These are phyloP conservation scores for Intellagama lesueurii DNA, from an alignment of 2,797 vertebrate species.

Conservation along the genomic window DNA sequence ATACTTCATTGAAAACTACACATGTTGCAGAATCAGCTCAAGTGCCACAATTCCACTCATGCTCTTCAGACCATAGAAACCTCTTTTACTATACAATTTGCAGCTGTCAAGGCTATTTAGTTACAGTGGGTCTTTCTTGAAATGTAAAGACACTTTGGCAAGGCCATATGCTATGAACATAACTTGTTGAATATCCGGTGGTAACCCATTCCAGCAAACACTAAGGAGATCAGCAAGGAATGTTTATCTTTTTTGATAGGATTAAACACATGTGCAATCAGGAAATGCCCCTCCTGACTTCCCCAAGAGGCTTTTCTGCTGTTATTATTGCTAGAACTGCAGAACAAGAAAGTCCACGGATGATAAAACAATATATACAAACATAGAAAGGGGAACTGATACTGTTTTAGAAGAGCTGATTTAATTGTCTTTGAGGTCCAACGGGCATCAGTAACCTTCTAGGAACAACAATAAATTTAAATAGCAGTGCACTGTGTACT, in stretches of 20 bases:
- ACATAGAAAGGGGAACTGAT: too few species aligned
- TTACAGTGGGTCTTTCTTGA: not conserved
- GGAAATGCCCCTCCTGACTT: slow-evolving; percentile 39
- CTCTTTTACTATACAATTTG: not conserved
- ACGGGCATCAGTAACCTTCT: not conserved
- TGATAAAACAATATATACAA: not conserved
- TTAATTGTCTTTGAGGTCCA: slow-evolving; percentile 5
- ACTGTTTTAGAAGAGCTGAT: not conserved
- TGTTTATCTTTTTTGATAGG: slow-evolving; percentile 46
- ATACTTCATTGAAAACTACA: not conserved
- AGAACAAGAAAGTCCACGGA: not conserved
- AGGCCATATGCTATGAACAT: slow-evolving; percentile 35
- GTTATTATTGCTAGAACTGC: not conserved
- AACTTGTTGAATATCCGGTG: slow-evolving; percentile 48
- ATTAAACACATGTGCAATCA: slow-evolving; percentile 56
- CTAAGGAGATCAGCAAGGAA: slow-evolving; percentile 58
- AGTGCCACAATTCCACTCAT: not conserved
- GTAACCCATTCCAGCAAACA: slow-evolving; percentile 38
- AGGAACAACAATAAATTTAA: not conserved
- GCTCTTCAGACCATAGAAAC: not conserved
- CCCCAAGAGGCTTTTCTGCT: slow-evolving; percentile 11
- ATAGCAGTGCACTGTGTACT: not conserved
- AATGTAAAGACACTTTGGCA: not conserved
- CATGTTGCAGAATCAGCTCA: not conserved
- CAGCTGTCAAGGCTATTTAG: not conserved